Conservation (phyloP, 2,113 vertebrate species). For the Pogona vitticeps region DNA sequence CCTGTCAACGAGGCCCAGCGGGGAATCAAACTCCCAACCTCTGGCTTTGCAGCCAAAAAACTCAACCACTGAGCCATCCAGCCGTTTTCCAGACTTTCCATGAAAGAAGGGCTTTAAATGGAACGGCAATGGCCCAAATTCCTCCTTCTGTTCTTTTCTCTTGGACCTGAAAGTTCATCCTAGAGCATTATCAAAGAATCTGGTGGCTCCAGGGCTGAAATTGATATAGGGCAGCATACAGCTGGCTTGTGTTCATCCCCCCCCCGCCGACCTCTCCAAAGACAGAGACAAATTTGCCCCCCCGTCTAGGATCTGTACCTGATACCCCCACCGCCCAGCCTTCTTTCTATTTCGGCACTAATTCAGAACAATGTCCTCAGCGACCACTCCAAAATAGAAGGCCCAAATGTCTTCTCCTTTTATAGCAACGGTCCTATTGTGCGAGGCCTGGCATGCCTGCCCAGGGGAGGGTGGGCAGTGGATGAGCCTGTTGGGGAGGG, state of each 20-base stretch:
- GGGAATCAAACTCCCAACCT: no score
- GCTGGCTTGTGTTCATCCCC: accelerated
- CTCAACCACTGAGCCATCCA: no score
- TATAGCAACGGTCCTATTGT: constrained; percentile 85
- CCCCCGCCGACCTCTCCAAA: accelerated
- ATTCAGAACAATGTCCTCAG: constrained; percentile 64
- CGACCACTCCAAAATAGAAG: constrained; percentile 88
- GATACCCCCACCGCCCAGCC: constrained; percentile 12
- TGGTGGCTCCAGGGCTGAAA: not conserved
- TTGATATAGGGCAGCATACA: accelerated
- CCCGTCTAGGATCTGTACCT: not conserved
- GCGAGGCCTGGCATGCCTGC: constrained; percentile 49
- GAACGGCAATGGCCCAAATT: no score
- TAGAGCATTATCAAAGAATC: not conserved
- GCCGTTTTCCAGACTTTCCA: no score
- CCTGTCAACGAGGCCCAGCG: no score
- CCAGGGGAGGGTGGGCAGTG: constrained; percentile 23
- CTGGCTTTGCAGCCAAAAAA: no score
- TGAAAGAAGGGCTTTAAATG: not conserved
- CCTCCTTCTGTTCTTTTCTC: not conserved
- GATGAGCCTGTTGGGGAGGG: constrained; percentile 23
- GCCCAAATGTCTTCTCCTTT: constrained; percentile 82
- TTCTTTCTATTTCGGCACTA: constrained; percentile 47
- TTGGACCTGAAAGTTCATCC: no score
- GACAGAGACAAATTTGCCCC: constrained; percentile 29